Conservation (phyloP, 1,140 invertebrate species). For the Panulirus ornatus region DNA sequence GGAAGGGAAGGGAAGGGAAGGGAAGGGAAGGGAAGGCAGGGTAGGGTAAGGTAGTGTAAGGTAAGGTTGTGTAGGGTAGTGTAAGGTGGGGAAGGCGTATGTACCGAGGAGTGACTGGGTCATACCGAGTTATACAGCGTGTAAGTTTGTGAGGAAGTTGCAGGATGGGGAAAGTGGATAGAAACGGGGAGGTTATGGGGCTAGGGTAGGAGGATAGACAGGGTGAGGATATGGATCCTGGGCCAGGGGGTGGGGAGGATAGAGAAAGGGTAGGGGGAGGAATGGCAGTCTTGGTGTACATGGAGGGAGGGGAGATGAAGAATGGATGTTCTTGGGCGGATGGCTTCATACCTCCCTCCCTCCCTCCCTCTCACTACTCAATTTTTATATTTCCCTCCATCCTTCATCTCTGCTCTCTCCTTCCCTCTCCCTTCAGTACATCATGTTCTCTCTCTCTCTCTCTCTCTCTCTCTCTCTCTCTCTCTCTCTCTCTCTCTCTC, state of each 20-base stretch:
- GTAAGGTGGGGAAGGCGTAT: background rate
- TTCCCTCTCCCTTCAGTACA: background rate
- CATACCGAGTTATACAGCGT: background rate
- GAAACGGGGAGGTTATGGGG: background rate
- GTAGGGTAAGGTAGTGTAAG: too few species aligned
- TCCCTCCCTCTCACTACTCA: background rate
- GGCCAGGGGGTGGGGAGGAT: slow-evolving; percentile 2
- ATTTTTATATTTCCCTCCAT: background rate
- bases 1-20: background rate
- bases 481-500: background rate
- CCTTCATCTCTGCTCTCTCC: background rate
- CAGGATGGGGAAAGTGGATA: background rate
- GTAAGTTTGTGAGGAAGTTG: background rate
- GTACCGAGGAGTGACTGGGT: background rate
- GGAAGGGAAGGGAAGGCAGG: background rate
- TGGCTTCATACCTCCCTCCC: slow-evolving; percentile 1
- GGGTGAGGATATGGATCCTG: background rate
- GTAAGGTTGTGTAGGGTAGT: too few species aligned
- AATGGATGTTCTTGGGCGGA: background rate
- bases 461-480: background rate
- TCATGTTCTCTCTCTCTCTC: background rate
- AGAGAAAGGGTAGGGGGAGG: background rate
- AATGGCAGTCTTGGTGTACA: background rate
- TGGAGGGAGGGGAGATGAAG: background rate
- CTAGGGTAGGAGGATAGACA: background rate